phyloP scores from a whole-genome alignment of 2,888 invertebrate genomes.

The Mimachlamys varia region DNA sequence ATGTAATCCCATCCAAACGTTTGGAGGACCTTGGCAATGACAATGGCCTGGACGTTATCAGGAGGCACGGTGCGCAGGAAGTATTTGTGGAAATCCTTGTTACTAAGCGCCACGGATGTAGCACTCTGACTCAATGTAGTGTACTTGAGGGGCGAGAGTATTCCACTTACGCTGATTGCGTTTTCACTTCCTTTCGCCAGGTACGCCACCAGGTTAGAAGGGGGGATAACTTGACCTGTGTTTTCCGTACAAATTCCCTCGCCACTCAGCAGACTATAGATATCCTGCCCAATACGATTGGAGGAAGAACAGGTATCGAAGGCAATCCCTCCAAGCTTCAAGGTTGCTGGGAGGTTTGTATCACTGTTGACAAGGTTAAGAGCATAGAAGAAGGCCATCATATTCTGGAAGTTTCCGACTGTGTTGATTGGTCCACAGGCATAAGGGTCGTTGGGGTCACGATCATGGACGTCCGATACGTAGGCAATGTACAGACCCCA shows the following conservation, averaged over 20 bases:
- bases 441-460: slow-evolving; percentile 73
- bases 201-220: slow-evolving; percentile 76
- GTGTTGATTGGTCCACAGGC: slow-evolving; percentile 79
- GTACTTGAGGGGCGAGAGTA: slow-evolving; percentile 76
- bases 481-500: slow-evolving; percentile 79
- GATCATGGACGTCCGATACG: slow-evolving; percentile 80
- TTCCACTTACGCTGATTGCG: slow-evolving; percentile 74
- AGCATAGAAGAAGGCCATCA: slow-evolving; percentile 81
- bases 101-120: slow-evolving; percentile 72
- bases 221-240: slow-evolving; percentile 66
- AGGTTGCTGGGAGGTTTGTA: slow-evolving; percentile 60
- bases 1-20: slow-evolving; percentile 79
- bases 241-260: slow-evolving; percentile 74
- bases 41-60: slow-evolving; percentile 73
- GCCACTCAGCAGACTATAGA: slow-evolving; percentile 79
- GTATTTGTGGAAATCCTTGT: slow-evolving; percentile 68
- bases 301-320: slow-evolving; percentile 79
- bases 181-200: slow-evolving; percentile 74
- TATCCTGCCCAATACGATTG: slow-evolving; percentile 77
- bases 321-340: slow-evolving; percentile 78
- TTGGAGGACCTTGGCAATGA: slow-evolving; percentile 72
- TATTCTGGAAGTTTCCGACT: slow-evolving; percentile 76
- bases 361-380: slow-evolving; percentile 80
- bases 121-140: slow-evolving; percentile 79
- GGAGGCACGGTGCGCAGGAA: slow-evolving; percentile 78